These are phyloP conservation scores for Perdita meconis DNA, from an alignment of 2,888 invertebrate genomes.

Conservation along the genomic window DNA sequence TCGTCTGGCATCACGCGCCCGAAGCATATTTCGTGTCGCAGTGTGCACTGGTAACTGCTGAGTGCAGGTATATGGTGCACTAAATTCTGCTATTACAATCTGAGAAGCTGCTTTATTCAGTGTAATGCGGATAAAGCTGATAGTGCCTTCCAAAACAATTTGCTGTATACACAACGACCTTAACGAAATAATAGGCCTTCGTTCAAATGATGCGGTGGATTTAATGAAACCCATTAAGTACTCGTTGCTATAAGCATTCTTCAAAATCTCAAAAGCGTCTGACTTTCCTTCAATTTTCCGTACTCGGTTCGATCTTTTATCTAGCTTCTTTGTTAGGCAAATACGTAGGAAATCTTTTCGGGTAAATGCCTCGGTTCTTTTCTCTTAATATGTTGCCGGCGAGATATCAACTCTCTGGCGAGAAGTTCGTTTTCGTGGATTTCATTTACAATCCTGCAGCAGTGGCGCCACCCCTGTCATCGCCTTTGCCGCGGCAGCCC, in stretches of 20 bases:
- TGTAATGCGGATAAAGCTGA: neutral
- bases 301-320: neutral
- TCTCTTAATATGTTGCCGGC: constrained; percentile 47
- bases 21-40: constrained; percentile 61
- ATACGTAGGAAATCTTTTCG: constrained; percentile 50
- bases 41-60: constrained; percentile 34
- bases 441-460: constrained; percentile 65
- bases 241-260: too few relatives aligned
- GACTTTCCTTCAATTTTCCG: too few relatives aligned
- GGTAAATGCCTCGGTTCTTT: constrained; percentile 26
- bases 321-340: constrained; percentile 52
- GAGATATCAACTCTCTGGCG: constrained; percentile 58
- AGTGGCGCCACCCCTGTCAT: constrained; percentile 17
- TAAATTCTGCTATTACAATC: neutral
- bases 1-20: constrained; percentile 39
- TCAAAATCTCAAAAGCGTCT: too few relatives aligned
- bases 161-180: too few relatives aligned
- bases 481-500: constrained; percentile 17
- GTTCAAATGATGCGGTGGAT: too few relatives aligned
- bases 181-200: too few relatives aligned
- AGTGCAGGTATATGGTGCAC: constrained; percentile 46
- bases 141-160: too few relatives aligned
- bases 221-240: too few relatives aligned
- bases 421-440: constrained; percentile 61
- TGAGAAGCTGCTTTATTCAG: neutral